These are phyloP conservation scores for Cryptotermes secundus DNA, from an alignment of 1,140 invertebrate genomes.

Conservation along the genomic window DNA sequence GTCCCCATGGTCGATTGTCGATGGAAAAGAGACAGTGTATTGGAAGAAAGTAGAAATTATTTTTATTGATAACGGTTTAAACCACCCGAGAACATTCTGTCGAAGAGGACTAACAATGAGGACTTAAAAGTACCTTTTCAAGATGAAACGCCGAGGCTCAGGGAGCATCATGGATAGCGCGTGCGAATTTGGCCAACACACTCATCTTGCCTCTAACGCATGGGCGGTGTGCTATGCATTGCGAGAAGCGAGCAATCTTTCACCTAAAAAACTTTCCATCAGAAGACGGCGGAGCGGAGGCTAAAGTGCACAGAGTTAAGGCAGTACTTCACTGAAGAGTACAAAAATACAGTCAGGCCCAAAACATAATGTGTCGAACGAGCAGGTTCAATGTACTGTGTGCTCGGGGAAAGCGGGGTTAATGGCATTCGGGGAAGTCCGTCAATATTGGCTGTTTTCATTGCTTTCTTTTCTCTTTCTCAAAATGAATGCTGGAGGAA, in stretches of 20 bases:
- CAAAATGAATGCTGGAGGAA: too few species aligned
- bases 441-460: too few species aligned
- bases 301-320: not conserved
- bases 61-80: not conserved
- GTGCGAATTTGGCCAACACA: conserved; percentile 11
- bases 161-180: not conserved
- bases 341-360: not conserved
- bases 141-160: not conserved
- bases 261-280: not conserved
- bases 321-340: not conserved
- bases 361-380: too few species aligned
- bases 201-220: not conserved
- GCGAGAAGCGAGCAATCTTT: not conserved
- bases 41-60: too few species aligned
- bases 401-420: too few species aligned
- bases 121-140: not conserved
- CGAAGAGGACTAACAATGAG: not conserved
- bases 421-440: too few species aligned
- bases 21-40: too few species aligned
- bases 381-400: too few species aligned
- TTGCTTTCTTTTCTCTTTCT: too few species aligned
- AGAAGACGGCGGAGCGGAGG: not conserved
- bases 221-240: not conserved
- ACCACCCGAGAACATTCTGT: not conserved
- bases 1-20: too few species aligned